A percentile compares a stretch with the other conserved stretches of the same genome.
These are phyloP conservation scores for Orthosia cruda DNA, from an alignment of 2,888 invertebrate genomes.

Conservation along the genomic window DNA sequence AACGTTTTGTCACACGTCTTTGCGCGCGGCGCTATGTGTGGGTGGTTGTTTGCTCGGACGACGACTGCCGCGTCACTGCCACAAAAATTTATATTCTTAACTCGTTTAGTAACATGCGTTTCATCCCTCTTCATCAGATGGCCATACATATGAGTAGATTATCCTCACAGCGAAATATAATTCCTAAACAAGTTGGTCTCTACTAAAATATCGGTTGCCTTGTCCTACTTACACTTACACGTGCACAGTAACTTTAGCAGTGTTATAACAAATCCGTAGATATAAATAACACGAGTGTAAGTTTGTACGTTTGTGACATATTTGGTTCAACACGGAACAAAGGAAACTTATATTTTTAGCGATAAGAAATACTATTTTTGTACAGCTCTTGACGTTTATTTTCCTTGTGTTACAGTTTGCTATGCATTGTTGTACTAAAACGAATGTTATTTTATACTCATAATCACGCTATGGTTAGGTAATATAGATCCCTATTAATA, in stretches of 20 bases:
- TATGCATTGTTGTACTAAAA: not conserved
- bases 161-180: not conserved
- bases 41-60: too few species aligned
- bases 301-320: slow-evolving; percentile 41
- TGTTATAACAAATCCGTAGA: slow-evolving; percentile 39
- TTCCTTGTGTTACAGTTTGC: slow-evolving; percentile 6
- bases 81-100: too few species aligned
- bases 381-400: slow-evolving; percentile 1
- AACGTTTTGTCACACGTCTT: too few species aligned
- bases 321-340: slow-evolving; percentile 45
- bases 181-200: slow-evolving; percentile 1
- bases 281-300: slow-evolving; percentile 33
- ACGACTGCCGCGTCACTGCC: too few species aligned
- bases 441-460: not conserved
- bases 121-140: too few species aligned
- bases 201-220: slow-evolving; percentile 16
- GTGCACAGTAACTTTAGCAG: slow-evolving; percentile 21
- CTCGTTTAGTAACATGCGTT: too few species aligned
- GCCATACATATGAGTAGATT: not conserved
- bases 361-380: slow-evolving; percentile 41
- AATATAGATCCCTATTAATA: too few species aligned
- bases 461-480: not conserved
- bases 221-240: slow-evolving; percentile 40
- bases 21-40: too few species aligned
- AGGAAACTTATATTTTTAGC: slow-evolving; percentile 37